phyloP scores from a whole-genome alignment of 2,113 vertebrate species.

The Halichoerus grypus region DNA sequence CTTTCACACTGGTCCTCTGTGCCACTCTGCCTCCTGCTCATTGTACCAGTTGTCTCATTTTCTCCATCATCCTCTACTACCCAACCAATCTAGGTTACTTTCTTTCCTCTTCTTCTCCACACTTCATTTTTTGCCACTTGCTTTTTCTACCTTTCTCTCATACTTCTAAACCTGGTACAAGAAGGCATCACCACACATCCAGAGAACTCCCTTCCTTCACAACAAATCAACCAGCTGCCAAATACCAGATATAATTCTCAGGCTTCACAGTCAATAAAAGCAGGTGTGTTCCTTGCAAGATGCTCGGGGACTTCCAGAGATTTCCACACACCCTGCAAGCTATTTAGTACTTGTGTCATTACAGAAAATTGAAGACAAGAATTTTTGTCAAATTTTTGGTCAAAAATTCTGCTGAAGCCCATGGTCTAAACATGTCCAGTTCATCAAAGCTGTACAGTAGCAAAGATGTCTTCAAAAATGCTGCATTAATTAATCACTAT shows the following conservation, averaged over 20 bases:
- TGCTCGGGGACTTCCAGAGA: background rate
- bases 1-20: too few species aligned
- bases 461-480: slow-evolving; percentile 31
- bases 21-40: background rate
- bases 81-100: background rate
- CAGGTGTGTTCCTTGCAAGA: background rate
- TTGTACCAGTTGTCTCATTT: background rate
- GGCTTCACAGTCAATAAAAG: background rate
- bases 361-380: slow-evolving; percentile 18
- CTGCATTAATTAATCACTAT: background rate
- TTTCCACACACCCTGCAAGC: background rate
- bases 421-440: background rate
- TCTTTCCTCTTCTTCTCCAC: background rate
- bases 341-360: background rate
- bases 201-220: background rate
- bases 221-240: background rate
- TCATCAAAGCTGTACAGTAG: background rate
- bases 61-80: background rate
- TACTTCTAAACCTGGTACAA: background rate
- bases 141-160: background rate
- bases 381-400: background rate
- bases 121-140: background rate
- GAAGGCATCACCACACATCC: background rate
- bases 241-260: background rate
- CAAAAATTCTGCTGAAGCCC: slow-evolving; percentile 9